Percentiles rank a stretch among this genome's conserved stretches.
Conservation (phyloP, 2,113 vertebrate species). For the Girardinichthys multiradiatus region DNA sequence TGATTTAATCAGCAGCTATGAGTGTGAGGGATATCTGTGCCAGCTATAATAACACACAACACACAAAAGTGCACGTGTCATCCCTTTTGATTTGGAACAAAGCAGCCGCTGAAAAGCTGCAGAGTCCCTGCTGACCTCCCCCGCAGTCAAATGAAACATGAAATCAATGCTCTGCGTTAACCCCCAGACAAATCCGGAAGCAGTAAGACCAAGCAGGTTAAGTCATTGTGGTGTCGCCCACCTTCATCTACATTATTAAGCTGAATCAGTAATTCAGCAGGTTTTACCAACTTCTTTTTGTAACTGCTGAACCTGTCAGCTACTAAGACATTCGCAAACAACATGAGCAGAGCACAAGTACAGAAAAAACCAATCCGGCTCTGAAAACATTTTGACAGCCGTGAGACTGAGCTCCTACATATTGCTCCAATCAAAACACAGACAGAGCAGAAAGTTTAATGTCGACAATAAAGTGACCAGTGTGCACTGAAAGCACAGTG, state of each 20-base stretch:
- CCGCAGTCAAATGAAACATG: constrained; percentile 51
- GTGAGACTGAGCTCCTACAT: no score
- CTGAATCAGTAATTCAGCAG: constrained; percentile 26
- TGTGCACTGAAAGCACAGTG: no score
- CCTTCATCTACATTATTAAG: constrained; percentile 34
- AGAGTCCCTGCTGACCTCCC: constrained; percentile 39
- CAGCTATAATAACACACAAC: constrained; percentile 1
- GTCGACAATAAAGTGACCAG: no score
- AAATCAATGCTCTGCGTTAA: constrained; percentile 66
- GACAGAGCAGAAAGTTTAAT: no score
- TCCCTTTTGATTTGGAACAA: constrained; percentile 35
- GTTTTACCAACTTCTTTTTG: neutral
- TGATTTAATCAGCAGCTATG: constrained; percentile 14
- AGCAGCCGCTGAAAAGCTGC: constrained; percentile 8
- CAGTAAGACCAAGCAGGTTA: constrained; percentile 28
- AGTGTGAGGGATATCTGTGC: constrained; percentile 1
- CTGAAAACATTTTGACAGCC: neutral
- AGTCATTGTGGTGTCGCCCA: constrained; percentile 15
- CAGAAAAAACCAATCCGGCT: neutral
- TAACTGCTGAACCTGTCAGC: neutral
- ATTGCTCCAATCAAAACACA: no score
- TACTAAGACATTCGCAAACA: constrained; percentile 3
- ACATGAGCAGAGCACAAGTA: neutral
- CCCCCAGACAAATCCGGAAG: constrained; percentile 42
- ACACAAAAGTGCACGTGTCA: constrained; percentile 7